Percentiles rank a stretch among this genome's conserved stretches.
Evolutionary conservation across 1,140 invertebrate genomes (phyloP).

Genomic region (Triops cancriformis): DNA sequence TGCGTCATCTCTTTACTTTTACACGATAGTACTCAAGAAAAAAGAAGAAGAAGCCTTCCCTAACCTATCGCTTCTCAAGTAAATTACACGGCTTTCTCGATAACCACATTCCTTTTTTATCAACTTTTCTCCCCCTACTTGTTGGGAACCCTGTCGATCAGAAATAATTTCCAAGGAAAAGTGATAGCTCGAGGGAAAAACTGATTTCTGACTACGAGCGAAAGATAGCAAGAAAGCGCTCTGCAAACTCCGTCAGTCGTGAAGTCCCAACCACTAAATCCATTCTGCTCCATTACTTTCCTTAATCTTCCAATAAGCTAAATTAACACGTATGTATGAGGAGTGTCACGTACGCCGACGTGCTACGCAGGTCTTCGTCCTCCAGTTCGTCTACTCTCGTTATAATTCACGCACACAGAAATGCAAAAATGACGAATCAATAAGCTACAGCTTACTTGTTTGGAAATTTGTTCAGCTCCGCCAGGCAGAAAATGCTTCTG

Average conservation of each 20-base stretch:
- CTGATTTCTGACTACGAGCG: too few relatives aligned
- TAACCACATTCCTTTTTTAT: background rate
- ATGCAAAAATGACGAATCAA: background rate
- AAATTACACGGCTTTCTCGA: background rate
- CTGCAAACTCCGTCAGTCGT: too few relatives aligned
- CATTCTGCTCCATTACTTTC: too few relatives aligned
- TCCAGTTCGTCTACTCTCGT: background rate
- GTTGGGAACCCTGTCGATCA: too few relatives aligned
- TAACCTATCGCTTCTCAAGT: background rate
- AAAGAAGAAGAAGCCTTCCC: background rate
- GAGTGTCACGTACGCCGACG: too few relatives aligned
- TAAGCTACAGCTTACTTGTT: conserved; percentile 40
- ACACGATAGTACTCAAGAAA: background rate
- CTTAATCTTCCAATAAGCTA: too few relatives aligned
- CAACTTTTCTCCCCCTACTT: too few relatives aligned
- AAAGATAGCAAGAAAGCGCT: too few relatives aligned
- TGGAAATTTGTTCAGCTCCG: conserved; percentile 57
- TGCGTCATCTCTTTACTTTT: background rate
- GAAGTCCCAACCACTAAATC: too few relatives aligned
- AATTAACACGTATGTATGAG: too few relatives aligned
- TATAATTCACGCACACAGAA: background rate
- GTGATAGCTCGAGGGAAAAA: too few relatives aligned
- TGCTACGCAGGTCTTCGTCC: background rate
- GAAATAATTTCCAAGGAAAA: too few relatives aligned
- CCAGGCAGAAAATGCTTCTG: conserved; percentile 67